Evolutionary conservation across 1,140 invertebrate species (phyloP), one percentile per base, ranked within the genome.

Genomic region (Aplysia californica): DNA sequence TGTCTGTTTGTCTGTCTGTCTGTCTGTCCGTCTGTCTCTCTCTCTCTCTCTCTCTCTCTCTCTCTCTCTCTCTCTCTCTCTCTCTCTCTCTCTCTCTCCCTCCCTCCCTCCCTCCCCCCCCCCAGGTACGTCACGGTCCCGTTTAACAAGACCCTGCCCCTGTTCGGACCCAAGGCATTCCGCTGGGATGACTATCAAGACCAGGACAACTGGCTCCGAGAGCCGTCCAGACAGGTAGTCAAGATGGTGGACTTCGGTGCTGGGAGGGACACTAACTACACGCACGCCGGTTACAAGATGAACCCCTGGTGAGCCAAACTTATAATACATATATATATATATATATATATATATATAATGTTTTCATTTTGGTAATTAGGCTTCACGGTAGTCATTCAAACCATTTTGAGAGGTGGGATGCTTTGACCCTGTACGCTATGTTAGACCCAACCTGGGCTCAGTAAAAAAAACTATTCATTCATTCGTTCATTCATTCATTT

Each of bases 111-210:
- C n/a, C 44, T 50, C 44, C n/a, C 35, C 56, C 29, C 4, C 36
- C 5, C 39, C 72, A 83, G 83, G 83, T 98, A 97, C 85, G 91
- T 95, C 87, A 96, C 96, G 29, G 66, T 86, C 5, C 98, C 98
- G 90, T 98, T 98, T 89, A 99, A 99, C 87, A 97, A 97, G 88
- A 99, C 97, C 0, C 93, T 99, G 89, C 96, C 96, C 0, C 92
- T 96, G 80, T 99, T 99, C 91, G 97, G 96, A 18, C 97, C 97
- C 0, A 92, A 96, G 86, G 96, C 96, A 0, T 97, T 80, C 76
- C 67, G 89, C 18, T 80, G 82, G 36, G 89, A 90, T 61, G 86
- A 90, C 77, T 87, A 80, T 23, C 78, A 79, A 33, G 87, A 88
- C 78, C 83, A 83, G 56, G 83, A 84, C 6, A 89, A 88, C 67